phyloP scores from a whole-genome alignment of 2,113 vertebrate genomes.

The Propithecus coquereli region DNA sequence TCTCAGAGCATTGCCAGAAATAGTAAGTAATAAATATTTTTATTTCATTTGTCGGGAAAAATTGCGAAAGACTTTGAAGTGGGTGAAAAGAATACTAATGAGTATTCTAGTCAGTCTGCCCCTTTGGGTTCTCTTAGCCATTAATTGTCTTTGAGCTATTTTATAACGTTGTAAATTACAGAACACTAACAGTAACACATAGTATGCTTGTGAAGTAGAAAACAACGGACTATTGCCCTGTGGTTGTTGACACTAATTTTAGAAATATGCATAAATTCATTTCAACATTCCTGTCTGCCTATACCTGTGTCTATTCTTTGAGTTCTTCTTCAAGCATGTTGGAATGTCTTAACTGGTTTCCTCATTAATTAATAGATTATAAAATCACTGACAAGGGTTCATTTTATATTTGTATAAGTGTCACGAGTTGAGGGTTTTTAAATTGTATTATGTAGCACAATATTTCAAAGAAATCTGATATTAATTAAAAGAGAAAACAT shows the following conservation, averaged over 20 bases:
- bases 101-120: background rate
- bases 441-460: background rate
- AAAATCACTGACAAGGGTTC: slow-evolving; percentile 2
- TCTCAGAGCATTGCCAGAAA: background rate
- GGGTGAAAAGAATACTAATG: background rate
- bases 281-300: background rate
- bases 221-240: background rate
- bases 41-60: background rate
- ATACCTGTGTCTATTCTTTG: background rate
- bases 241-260: background rate
- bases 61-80: background rate
- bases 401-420: background rate
- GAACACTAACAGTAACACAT: background rate
- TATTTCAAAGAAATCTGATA: slow-evolving; percentile 10
- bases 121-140: background rate
- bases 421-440: background rate
- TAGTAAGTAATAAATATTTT: background rate
- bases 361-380: background rate
- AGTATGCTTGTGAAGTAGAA: background rate
- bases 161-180: background rate
- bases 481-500: slow-evolving; percentile 36
- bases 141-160: background rate
- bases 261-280: background rate
- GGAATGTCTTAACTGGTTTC: background rate
- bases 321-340: background rate